A percentile compares a stretch with the other conserved stretches of the same genome.
Evolutionary conservation across 1,140 invertebrate genomes (phyloP).

Genomic region (Lordiphosa clarofinis): DNA sequence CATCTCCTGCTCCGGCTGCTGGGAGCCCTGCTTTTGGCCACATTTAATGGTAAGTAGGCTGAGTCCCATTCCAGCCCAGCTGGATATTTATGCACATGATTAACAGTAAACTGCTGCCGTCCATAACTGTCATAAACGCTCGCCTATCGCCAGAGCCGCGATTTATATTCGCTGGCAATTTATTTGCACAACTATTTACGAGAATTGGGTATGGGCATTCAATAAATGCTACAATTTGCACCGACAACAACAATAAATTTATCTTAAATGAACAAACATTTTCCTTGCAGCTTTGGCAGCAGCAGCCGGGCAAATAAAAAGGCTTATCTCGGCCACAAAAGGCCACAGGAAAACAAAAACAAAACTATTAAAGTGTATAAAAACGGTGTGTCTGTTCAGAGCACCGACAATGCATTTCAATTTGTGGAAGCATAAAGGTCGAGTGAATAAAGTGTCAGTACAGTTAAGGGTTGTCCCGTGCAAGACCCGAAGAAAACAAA

Average conservation of each 20-base stretch:
- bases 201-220: slow-evolving; percentile 45
- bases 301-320: slow-evolving; percentile 53
- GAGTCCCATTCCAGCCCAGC: slow-evolving; percentile 5
- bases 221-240: slow-evolving; percentile 76
- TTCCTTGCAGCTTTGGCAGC: slow-evolving; percentile 63
- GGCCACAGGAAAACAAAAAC: slow-evolving; percentile 27
- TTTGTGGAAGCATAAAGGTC: slow-evolving; percentile 41
- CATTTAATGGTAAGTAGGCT: slow-evolving; percentile 55
- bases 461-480: neutral
- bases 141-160: slow-evolving; percentile 45
- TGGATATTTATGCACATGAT: slow-evolving; percentile 64
- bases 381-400: slow-evolving; percentile 28
- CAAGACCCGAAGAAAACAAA: neutral
- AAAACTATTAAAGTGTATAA: slow-evolving; percentile 36
- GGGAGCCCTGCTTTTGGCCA: slow-evolving; percentile 29
- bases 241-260: slow-evolving; percentile 73
- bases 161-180: slow-evolving; percentile 64
- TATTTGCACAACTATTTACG: slow-evolving; percentile 72
- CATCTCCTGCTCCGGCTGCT: slow-evolving; percentile 30
- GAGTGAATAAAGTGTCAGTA: slow-evolving; percentile 22
- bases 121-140: slow-evolving; percentile 32
- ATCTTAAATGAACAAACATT: slow-evolving; percentile 78
- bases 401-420: slow-evolving; percentile 63
- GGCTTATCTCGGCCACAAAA: slow-evolving; percentile 70
- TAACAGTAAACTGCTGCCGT: slow-evolving; percentile 39